Evolutionary conservation across 1,140 invertebrate species (phyloP), one percentile per base, ranked within the genome.

Genomic region (Drosophila sucinea): DNA sequence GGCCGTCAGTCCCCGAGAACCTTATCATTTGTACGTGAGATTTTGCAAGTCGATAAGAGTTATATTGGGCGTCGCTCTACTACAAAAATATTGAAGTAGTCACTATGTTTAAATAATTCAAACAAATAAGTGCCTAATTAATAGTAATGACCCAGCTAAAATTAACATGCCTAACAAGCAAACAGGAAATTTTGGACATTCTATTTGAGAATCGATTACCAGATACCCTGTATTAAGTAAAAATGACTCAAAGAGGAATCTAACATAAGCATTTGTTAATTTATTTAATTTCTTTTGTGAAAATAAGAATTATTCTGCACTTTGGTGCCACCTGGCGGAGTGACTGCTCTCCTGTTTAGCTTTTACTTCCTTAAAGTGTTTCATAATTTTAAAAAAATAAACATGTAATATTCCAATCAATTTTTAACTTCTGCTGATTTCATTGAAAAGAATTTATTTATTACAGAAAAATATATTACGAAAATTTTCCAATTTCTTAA

Each of bases 111-210:
- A 60, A 61, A 41, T 79, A 77, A 77, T 76, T 81, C 62, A 44
- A 61, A 17, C 70, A 60, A 81, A 67, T 63, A 73, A 65, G 74
- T 75, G 58, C 29, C 51, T 78, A 79, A 79, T 85, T 79, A 78
- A 65, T 70, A 61, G 69, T 63, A 65, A 81, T 79, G 73, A 78
- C 55, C 25, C 23, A 57, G 66, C 47, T 64, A 76, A 60, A 72
- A 65, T 80, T 64, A 67, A 65, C 54, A 58, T 47, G 17, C 29
- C 27, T 5, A 35, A 40, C 30, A 58, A n/a, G 54, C 30, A 35
- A 10, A 25, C 55, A 63, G 60, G 47, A 7, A 17, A 73, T 81
- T 78, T 70, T 77, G 77, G 25, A 25, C 51, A 60, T 33, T 11
- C 29, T 3, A 11, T 27, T 32, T 23, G 23, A 38, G 33, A 30